A percentile compares a stretch with the other conserved stretches of the same genome.
Conservation (phyloP, 2,113 vertebrate species). For the Ibidorhyncha struthersii region DNA sequence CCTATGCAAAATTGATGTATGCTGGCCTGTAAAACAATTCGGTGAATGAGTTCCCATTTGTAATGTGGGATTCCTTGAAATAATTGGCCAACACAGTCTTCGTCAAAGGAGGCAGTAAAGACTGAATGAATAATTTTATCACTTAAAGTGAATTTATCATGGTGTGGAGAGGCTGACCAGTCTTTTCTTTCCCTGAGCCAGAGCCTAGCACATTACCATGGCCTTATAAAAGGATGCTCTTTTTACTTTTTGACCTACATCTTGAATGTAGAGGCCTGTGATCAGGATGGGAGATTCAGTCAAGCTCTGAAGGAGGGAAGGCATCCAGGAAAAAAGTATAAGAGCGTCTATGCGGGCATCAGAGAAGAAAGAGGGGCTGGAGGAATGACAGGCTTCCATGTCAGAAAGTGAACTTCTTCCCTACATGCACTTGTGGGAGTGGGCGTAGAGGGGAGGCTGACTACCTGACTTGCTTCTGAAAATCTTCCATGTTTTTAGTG, state of each 20-base stretch:
- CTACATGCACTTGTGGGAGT: background rate
- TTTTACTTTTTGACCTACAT: background rate
- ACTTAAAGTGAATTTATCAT: background rate
- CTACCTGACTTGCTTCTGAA: constrained; percentile 46
- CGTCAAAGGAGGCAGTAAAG: background rate
- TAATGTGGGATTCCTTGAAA: constrained; percentile 16
- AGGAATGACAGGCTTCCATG: constrained; percentile 44
- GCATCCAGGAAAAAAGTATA: background rate
- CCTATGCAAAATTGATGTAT: constrained; percentile 1
- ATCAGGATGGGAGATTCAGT: background rate
- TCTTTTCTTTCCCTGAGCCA: background rate
- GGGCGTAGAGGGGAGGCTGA: constrained; percentile 30
- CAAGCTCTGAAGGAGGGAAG: background rate
- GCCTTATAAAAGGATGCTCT: background rate
- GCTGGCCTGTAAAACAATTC: background rate
- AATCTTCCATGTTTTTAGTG: background rate
- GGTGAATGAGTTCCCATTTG: constrained; percentile 1
- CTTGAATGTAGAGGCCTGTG: background rate
- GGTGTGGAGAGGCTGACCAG: background rate
- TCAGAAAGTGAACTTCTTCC: constrained; percentile 45
- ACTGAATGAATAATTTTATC: constrained; percentile 23
- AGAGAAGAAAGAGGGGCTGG: background rate
- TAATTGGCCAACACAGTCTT: background rate
- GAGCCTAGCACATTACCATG: background rate
- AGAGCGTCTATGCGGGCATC: background rate